phyloP scores from a whole-genome alignment of 2,888 invertebrate species.

The Eucriotettix oculatus region DNA sequence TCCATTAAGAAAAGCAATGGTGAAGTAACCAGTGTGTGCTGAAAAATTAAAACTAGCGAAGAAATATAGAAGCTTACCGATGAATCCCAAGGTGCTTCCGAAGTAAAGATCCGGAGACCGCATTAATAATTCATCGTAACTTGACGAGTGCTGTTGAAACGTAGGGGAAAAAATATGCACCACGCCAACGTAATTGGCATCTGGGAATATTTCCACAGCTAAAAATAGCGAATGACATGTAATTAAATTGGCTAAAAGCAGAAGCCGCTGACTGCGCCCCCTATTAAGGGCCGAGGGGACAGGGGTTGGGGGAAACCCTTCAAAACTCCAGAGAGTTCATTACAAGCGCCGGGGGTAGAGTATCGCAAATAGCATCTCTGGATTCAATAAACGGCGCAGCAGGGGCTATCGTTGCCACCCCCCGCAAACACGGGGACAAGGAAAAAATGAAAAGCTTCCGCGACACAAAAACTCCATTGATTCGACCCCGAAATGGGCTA shows the following conservation, averaged over 20 bases:
- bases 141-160: too few relatives aligned
- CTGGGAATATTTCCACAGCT: background rate
- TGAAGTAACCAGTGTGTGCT: too few relatives aligned
- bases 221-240: background rate
- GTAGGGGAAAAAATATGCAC: too few relatives aligned
- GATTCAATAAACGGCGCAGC: background rate
- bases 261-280: background rate
- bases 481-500: too few relatives aligned
- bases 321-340: background rate
- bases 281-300: background rate
- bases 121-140: too few relatives aligned
- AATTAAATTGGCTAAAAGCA: background rate
- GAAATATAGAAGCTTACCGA: too few relatives aligned
- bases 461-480: too few relatives aligned
- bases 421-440: background rate
- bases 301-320: background rate
- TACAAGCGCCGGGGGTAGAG: background rate
- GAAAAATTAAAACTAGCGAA: too few relatives aligned
- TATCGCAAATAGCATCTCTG: background rate
- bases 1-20: too few relatives aligned
- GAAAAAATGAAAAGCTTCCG: too few relatives aligned
- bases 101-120: too few relatives aligned
- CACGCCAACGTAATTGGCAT: background rate
- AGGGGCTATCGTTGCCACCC: background rate
- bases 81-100: too few relatives aligned